Evolutionary conservation across 2,888 invertebrate species (phyloP), one percentile per base, ranked within the genome.

Genomic region (Thalpophila matura): DNA sequence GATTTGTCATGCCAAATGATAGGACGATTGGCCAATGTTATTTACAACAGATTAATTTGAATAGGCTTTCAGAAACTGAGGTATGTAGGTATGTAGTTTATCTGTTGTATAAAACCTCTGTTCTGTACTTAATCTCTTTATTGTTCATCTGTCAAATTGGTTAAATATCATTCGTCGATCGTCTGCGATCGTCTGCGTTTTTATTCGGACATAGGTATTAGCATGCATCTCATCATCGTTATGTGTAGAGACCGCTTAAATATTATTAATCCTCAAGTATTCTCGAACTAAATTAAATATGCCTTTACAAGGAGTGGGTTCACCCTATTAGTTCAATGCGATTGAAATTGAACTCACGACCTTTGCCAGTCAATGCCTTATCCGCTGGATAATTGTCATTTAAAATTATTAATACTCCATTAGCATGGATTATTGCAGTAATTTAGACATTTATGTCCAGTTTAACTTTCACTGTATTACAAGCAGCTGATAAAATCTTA

Each of bases 301-400:
- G 37, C 18, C 33, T 50, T 4, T 22, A 35, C 26, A 22, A 35
- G 29, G 66, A 27, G 10, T 47, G 37, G 24, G 18, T 71, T 64
- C 33, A 72, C 56, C 20, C 35, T 18, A 20, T 54, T 46, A 53
- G 45, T 71, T 70, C 73, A 73, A 51, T 37, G 26, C 53, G 10
- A 62, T 71, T 61, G 42, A 43, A 47, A 68, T 43, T 70, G 43
- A 71, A 68, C 74, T 40, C 29, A 40, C 62, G 51, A 74, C 75
- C 70, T 71, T 66, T 40, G 3, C n/a, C 40, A 66, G 61, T 35
- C 61, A 67, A 33, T 68, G 47, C 38, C 69, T 45, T 43, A 29
- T 12, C 50, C 38, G 47, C 42, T 61, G 62, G 51, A 62, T 56
- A 56, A 70, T 74, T 51, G 69, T 61, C 74, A 67, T 60, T 60